Base-by-base conservation (phyloP, 2,113 vertebrate genomes). In the Phycodurus eques region DNA sequence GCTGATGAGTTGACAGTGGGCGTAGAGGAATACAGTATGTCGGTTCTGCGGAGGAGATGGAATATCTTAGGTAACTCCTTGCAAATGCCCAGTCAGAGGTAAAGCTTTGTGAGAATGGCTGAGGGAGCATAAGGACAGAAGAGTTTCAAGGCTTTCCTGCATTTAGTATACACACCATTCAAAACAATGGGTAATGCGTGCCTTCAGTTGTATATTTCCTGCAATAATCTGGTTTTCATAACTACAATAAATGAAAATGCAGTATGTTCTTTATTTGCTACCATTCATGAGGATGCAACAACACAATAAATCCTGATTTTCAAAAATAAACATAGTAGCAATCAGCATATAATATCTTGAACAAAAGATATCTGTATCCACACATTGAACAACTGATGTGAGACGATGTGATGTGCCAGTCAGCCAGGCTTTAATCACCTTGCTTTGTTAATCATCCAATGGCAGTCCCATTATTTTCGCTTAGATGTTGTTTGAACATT, bases 51-150 rank as follows among this genome's bases (percentile, higher is more conserved):
- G 71, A 42, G 13, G 20, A 56, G 83, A 84, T 87, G 85, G 85
- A 79, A 61, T 17, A 82, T 11, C 79, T 80, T 79, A 87, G 84
- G 88, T 88, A 90, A 85, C 83, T 82, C 81, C 77, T 75, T 81
- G 72, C 85, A 91, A 85, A 78, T 2, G 80, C 85, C 72, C 35
- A 68, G 77, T 87, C 87, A 88, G 81, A 83, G 61, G 65, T 80
- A 70, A 81, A 73, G 67, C 68, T 84, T 67, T 77, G 65, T 77
- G 76, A 80, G 68, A 72, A 66, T 39, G 71, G 76, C 78, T 80
- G 81, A 83, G 67, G 71, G 65, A 85, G 81, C 74, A 84, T 53
- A 62, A 78, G 74, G 76, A 64, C 72, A 59, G 65, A 31, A 76
- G 67, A 67, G 72, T 78, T 80, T 84, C 71, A 68, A 69, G 70